These are phyloP conservation scores for Musca vetustissima DNA, from an alignment of 1,140 invertebrate species.

Conservation along the genomic window DNA sequence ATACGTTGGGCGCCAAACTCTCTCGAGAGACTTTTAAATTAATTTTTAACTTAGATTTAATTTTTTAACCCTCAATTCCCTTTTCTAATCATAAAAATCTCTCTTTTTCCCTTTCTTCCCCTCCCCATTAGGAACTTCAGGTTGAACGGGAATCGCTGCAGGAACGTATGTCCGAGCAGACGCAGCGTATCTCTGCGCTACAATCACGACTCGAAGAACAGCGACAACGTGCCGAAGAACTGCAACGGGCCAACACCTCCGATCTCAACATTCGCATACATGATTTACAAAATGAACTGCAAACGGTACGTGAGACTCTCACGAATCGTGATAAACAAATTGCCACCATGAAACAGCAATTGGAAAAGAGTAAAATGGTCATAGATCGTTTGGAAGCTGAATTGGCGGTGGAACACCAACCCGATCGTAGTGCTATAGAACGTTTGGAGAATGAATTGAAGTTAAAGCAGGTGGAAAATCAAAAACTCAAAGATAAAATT, in stretches of 20 bases:
- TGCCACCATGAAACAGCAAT: conserved; percentile 54
- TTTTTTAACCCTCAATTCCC: no score
- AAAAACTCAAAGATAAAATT: conserved; percentile 58
- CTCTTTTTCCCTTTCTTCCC: neutral
- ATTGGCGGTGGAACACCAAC: conserved; percentile 44
- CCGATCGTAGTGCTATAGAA: conserved; percentile 60
- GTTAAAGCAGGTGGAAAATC: conserved; percentile 60
- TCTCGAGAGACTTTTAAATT: no score
- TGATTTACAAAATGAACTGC: conserved; percentile 63
- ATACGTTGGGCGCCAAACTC: no score
- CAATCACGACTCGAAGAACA: conserved; percentile 78
- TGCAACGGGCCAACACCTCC: conserved; percentile 67
- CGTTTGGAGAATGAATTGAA: conserved; percentile 61
- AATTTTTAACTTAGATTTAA: no score
- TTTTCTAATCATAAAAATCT: neutral
- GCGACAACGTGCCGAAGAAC: conserved; percentile 69
- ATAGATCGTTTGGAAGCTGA: conserved; percentile 60
- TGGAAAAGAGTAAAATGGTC: conserved; percentile 50
- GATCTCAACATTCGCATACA: conserved; percentile 69
- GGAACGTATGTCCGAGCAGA: conserved; percentile 75
- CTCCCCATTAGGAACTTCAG: conserved; percentile 67
- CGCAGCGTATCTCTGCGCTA: conserved; percentile 75
- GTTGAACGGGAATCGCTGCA: conserved; percentile 79
- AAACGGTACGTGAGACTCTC: conserved; percentile 61
- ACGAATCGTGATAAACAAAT: conserved; percentile 63